Conservation (phyloP, 2,888 invertebrate species). For the Dolichopus griseipennis region DNA sequence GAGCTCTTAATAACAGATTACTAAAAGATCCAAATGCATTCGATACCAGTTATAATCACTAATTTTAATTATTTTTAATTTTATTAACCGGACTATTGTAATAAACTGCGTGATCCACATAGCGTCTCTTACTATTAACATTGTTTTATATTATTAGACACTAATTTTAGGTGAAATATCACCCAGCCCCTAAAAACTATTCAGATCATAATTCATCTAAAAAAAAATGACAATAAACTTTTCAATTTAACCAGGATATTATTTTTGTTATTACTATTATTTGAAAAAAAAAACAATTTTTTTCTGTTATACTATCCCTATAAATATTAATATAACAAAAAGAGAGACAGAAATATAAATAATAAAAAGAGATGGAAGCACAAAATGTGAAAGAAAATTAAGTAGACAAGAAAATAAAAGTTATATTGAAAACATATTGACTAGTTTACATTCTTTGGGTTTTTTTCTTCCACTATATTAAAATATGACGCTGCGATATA, state of each 20-base stretch:
- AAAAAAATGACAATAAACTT: conserved; percentile 11
- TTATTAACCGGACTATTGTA: too few relatives aligned
- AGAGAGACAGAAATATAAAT: neutral
- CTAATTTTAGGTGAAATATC: too few relatives aligned
- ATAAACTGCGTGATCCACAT: too few relatives aligned
- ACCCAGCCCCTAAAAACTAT: neutral
- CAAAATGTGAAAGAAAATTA: neutral
- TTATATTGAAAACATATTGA: neutral
- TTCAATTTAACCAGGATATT: conserved; percentile 12
- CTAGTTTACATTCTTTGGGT: neutral
- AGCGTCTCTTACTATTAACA: too few relatives aligned
- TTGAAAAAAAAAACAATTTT: neutral
- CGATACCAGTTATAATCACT: too few relatives aligned
- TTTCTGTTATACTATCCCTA: neutral
- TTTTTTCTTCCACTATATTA: too few relatives aligned
- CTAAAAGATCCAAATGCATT: too few relatives aligned
- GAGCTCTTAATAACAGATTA: too few relatives aligned
- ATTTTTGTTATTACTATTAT: neutral
- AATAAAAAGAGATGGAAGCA: neutral
- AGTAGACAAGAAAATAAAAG: neutral
- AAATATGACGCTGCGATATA: too few relatives aligned
- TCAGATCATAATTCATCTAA: conserved; percentile 14
- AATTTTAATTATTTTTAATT: too few relatives aligned
- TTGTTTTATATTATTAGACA: too few relatives aligned
- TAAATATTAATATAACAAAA: neutral